Evolutionary conservation across 53 echinoderm and acorn worm genomes (phyloP), one percentile per base, ranked within the genome.

Genomic region (Antedon mediterranea): DNA sequence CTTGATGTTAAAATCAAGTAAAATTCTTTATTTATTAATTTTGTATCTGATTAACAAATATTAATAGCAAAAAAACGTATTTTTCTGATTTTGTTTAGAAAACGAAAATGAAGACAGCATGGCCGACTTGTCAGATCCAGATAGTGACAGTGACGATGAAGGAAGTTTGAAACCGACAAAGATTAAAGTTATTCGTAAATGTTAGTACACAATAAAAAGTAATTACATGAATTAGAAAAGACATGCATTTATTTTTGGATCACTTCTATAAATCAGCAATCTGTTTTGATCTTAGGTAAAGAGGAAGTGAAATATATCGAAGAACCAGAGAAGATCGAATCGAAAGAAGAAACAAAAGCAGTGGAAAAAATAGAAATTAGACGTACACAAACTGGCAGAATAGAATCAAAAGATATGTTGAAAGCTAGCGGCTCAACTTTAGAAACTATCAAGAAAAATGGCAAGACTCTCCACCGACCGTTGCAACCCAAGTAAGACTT

Each of bases 111-210:
- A 82, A 34, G 86, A 72, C 18, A 90, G 82, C 6, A 43, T 86
- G 20, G 88, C 88, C 78, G 90, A 98, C 34, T 88, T 88, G 0
- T 93, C 93, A 75, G 98, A 98, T 75, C 98, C 92, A 0, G 92
- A 98, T 43, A 88, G 86, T 74, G 98, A 98, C 23, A 93, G 93
- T 78, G 98, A 98, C 32, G 98, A 98, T 72, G 98, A 98, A 74
- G 98, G 98, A 15, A 98, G 98, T 83, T 81, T 98, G 28, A 83
- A 90, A 71, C 75, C 86, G 78, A 86, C 84, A 32, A 84, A 82
- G 43, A 90, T 90, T 29, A 80, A 84, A 4, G 88, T 98, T 73
- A 80, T 84, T 44, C 71, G 84, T 23, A 86, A 83, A 74, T 84
- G 90, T 90, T 72, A 86, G 86, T 74, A 37, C 0, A 9, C n/a